Evolutionary conservation across 2,888 invertebrate genomes (phyloP), one percentile per base, ranked within the genome.

Genomic region (Latrodectus elegans): DNA sequence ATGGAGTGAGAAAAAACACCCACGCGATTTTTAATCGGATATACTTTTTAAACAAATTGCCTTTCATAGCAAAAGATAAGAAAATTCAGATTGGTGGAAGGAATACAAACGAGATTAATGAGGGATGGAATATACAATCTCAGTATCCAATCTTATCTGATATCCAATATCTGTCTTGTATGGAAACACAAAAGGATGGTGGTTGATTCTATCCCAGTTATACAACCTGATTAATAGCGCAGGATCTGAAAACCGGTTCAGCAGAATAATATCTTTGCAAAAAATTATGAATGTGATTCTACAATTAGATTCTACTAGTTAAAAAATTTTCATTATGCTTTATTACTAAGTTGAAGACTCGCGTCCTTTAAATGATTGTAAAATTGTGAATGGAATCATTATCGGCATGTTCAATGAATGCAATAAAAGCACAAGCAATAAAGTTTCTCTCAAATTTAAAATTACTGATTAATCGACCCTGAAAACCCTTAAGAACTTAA

Each of bases 81-180:
- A 60, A 15, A 60, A 60, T 60, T 15, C 60, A 15, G 10, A n/a
- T n/a, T 15, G n/a, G n/a, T 60, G 12, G 60, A 60, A n/a, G 60
- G n/a, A 60, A 60, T 60, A n/a, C 60, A 60, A 60, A 60, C 60
- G 60, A 60, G 60, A 60, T 60, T 60, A 60, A 60, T 60, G 60
- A 15, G 60, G n/a, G 60, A 60, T 60, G 60, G n/a, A n/a, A 60
- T 15, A 38, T 38, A 38, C 60, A 10, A 60, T 60, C 60, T 60
- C 6, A 11, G 0, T 14, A 60, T 60, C 60, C 60, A 60, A 60
- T 60, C 60, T 60, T 60, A 60, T 60, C 60, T 60, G 60, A 60
- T 60, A 60, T 60, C n/a, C 60, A 60, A 60, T 60, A 60, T 60
- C 60, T n/a, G 60, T 60, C 60, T 60, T 60, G 60, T n/a, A 10